Percentiles rank a stretch among this genome's conserved stretches.
phyloP scores from a whole-genome alignment of 2,888 invertebrate genomes.

The Eupithecia pulchellata region DNA sequence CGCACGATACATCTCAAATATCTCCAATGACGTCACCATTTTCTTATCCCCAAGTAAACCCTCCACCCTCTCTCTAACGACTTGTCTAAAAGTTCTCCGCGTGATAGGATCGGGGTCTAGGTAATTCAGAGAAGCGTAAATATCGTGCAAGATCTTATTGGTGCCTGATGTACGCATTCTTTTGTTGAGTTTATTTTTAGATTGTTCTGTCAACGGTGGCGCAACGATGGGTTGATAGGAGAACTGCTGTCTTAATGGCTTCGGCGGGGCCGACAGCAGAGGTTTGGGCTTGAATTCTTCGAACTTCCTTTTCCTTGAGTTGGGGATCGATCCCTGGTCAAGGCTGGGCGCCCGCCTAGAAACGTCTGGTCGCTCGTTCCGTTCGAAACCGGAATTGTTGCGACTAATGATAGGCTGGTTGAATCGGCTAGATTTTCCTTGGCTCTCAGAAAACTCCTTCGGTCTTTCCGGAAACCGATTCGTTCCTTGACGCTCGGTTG shows the following conservation, averaged over 20 bases:
- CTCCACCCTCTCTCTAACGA: conserved; percentile 9
- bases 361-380: conserved; percentile 12
- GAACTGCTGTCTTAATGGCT: background rate
- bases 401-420: background rate
- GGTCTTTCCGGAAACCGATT: conserved; percentile 17
- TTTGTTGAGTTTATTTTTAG: background rate
- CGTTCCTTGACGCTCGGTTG: conserved; percentile 14
- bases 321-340: background rate
- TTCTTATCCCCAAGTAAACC: background rate
- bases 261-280: background rate
- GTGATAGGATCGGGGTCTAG: background rate
- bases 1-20: conserved; percentile 5
- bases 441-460: conserved; percentile 11
- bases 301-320: conserved; percentile 22
- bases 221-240: background rate
- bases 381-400: background rate
- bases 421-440: conserved; percentile 8
- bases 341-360: background rate
- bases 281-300: conserved; percentile 12
- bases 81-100: conserved; percentile 5
- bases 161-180: background rate
- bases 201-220: background rate
- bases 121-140: background rate
- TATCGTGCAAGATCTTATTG: conserved; percentile 10
- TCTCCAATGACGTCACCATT: conserved; percentile 2